These are phyloP conservation scores for Sinocyclocheilus anshuiensis DNA, from an alignment of 2,113 vertebrate species.

Conservation along the genomic window DNA sequence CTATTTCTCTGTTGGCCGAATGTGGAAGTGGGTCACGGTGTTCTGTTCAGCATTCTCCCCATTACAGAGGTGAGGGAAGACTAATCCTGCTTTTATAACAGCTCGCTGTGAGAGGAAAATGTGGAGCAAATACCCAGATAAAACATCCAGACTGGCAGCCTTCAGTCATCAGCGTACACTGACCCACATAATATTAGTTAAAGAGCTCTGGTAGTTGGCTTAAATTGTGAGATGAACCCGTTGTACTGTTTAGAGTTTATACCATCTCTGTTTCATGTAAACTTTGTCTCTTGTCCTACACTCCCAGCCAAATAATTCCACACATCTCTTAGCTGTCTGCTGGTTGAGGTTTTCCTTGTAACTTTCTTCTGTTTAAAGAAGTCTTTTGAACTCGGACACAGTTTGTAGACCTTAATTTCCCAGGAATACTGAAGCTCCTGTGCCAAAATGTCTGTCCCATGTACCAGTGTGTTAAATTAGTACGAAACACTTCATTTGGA, in stretches of 20 bases:
- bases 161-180: neutral
- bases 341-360: neutral
- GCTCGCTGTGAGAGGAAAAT: conserved; percentile 25
- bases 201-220: neutral
- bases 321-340: neutral
- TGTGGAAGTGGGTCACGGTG: conserved; percentile 50
- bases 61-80: conserved; percentile 44
- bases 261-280: neutral
- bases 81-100: conserved; percentile 55
- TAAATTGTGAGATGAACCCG: neutral
- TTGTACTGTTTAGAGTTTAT: conserved; percentile 9
- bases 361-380: neutral
- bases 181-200: conserved; percentile 8
- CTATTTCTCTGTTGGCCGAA: neutral
- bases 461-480: neutral
- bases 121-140: conserved; percentile 35
- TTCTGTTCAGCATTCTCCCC: conserved; percentile 2
- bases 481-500: conserved; percentile 66
- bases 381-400: neutral
- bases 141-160: conserved; percentile 1
- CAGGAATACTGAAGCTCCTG: neutral
- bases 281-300: neutral
- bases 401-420: neutral
- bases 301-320: neutral
- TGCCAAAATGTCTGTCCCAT: neutral